A percentile compares a stretch with the other conserved stretches of the same genome.
These are phyloP conservation scores for Mastomys coucha DNA, from an alignment of 2,113 vertebrate genomes.

Conservation along the genomic window DNA sequence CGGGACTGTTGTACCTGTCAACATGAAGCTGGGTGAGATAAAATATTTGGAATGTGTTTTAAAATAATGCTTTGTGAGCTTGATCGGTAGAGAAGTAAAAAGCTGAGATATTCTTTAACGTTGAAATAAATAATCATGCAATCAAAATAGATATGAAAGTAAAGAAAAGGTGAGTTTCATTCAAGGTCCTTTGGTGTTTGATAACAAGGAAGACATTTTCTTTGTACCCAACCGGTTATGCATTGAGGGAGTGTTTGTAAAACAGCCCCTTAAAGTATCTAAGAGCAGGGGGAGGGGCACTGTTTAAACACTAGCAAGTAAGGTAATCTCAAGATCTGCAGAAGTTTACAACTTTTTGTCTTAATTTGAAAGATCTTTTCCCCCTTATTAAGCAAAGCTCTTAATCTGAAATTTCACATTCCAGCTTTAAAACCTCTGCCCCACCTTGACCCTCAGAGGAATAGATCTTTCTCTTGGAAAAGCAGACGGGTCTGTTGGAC, in stretches of 20 bases:
- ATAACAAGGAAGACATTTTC: slow-evolving; percentile 57
- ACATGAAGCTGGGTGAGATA: slow-evolving; percentile 79
- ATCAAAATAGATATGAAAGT: slow-evolving; percentile 71
- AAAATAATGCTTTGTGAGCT: slow-evolving; percentile 78
- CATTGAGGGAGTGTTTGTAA: neutral
- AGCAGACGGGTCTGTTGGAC: neutral
- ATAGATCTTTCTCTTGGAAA: neutral
- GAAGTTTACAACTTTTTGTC: slow-evolving; percentile 30
- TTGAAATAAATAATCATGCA: slow-evolving; percentile 82
- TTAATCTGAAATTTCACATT: slow-evolving; percentile 49
- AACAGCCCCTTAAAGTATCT: slow-evolving; percentile 3
- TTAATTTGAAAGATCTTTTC: slow-evolving; percentile 13
- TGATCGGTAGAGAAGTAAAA: slow-evolving; percentile 74
- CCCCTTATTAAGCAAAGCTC: slow-evolving; percentile 17
- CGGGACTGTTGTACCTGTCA: slow-evolving; percentile 83
- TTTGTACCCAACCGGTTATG: slow-evolving; percentile 44
- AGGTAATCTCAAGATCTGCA: neutral
- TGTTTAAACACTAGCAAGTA: slow-evolving; percentile 32
- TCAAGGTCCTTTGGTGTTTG: slow-evolving; percentile 38
- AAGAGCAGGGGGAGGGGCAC: neutral
- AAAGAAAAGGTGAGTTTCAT: slow-evolving; percentile 40
- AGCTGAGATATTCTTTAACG: slow-evolving; percentile 73
- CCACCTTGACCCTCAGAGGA: neutral
- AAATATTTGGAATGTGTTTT: slow-evolving; percentile 84
- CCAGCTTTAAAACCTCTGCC: slow-evolving; percentile 57